Evolutionary conservation across 2,113 vertebrate genomes (phyloP).

Genomic region (Datnioides undecimradiatus): DNA sequence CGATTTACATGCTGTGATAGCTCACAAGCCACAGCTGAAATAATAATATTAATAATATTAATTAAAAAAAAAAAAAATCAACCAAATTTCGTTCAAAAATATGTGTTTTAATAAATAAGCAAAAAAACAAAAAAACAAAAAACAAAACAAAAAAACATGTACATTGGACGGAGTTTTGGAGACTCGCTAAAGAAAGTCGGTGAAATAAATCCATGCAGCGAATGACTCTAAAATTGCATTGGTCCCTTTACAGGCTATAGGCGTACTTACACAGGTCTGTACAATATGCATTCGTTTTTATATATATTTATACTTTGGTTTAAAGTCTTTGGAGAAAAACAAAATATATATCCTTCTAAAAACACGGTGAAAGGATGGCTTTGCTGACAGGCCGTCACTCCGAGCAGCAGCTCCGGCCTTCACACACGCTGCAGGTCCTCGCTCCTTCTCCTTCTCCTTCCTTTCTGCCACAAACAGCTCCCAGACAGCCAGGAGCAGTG

Average conservation of each 20-base stretch:
- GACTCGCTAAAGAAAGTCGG: constrained; percentile 71
- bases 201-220: constrained; percentile 79
- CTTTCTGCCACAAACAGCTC: constrained; percentile 40
- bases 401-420: constrained; percentile 29
- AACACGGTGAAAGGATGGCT: constrained; percentile 47
- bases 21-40: not conserved
- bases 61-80: constrained; percentile 56
- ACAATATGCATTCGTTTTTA: constrained; percentile 79
- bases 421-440: constrained; percentile 5
- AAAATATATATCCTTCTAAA: constrained; percentile 47
- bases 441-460: not conserved
- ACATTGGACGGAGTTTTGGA: constrained; percentile 86
- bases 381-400: constrained; percentile 62
- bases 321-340: constrained; percentile 71
- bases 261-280: constrained; percentile 77
- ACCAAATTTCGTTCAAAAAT: constrained; percentile 85
- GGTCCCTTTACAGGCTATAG: constrained; percentile 79
- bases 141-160: constrained; percentile 86
- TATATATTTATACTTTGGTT: constrained; percentile 72
- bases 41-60: not conserved
- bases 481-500: constrained; percentile 37
- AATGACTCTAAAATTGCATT: constrained; percentile 81
- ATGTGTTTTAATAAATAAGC: constrained; percentile 97
- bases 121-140: constrained; percentile 91
- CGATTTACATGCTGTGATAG: not conserved